Conservation (phyloP, 2,113 vertebrate genomes). For the Poeciliopsis retropinna region DNA sequence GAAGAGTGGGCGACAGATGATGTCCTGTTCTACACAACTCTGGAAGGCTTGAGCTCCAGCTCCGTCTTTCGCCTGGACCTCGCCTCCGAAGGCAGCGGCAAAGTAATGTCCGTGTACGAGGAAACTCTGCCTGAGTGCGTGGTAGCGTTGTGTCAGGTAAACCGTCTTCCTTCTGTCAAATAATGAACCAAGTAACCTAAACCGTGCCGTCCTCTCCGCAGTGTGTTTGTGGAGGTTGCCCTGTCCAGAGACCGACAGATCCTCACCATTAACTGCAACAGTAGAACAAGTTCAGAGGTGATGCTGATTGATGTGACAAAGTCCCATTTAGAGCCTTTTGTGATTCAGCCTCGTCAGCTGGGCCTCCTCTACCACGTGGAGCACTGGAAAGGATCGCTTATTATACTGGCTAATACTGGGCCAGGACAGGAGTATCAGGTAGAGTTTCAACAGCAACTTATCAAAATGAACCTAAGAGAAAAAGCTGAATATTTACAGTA, state of each 20-base stretch:
- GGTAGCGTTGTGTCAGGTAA: neutral
- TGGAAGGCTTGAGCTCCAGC: conserved; percentile 86
- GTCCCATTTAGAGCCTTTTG: conserved; percentile 78
- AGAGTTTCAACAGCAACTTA: neutral
- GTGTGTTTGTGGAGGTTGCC: conserved; percentile 89
- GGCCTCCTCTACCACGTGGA: conserved; percentile 90
- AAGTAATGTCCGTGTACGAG: conserved; percentile 83
- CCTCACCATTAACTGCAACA: conserved; percentile 92
- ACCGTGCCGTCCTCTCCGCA: neutral
- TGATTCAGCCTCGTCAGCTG: conserved; percentile 84
- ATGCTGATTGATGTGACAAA: conserved; percentile 82
- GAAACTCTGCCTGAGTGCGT: conserved; percentile 90
- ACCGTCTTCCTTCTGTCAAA: neutral
- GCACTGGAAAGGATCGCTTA: conserved; percentile 84
- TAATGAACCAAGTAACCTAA: neutral
- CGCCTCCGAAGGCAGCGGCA: conserved; percentile 59
- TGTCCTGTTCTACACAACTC: conserved; percentile 88
- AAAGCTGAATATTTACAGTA: neutral
- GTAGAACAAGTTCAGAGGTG: conserved; percentile 91
- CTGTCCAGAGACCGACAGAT: conserved; percentile 86
- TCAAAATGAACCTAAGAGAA: neutral
- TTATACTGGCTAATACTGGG: conserved; percentile 90
- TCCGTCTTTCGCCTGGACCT: conserved; percentile 86
- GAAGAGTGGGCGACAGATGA: conserved; percentile 92
- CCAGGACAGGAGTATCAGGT: conserved; percentile 88